Base-by-base conservation (phyloP, 2,113 vertebrate genomes). In the Girardinichthys multiradiatus region DNA sequence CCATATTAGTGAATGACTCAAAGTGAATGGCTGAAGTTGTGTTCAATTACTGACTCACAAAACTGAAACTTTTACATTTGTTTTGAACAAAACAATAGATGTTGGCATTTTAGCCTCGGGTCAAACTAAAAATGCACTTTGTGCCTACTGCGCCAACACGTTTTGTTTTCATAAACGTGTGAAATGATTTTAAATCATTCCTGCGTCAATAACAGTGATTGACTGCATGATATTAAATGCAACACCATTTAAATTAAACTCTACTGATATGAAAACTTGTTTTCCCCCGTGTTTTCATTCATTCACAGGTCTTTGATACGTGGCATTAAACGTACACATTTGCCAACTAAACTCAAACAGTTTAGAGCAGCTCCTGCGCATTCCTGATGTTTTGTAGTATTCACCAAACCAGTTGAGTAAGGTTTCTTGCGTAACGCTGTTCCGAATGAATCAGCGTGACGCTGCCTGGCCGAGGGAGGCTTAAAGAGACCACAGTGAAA, bases 401-500 rank as follows among this genome's bases (percentile, higher is more conserved):
- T 91, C 91, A 65, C 65, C 24, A 79, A 72, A 62, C 13, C 14
- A 45, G 80, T 65, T 94, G 70, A 92, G 93, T 39, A 28, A 2
- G 60, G 79, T 92, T 79, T 57, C 19, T 21, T 61, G 63, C 91
- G 92, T 81, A 86, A 69, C 70, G 31, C 59, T 27, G 77, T 62
- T 68, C 72, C 70, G 62, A 74, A 71, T 71, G 90, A 89, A 84
- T 68, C 68, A 70, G 72, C 39, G 74, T 91, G 88, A 93, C 92
- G 91, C 89, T 75, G 80, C 68, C 84, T 82, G 86, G 86, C 74
- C 28, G 81, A 82, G 77, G 81, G 81, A 87, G 72, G 93, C 93
- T 95, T 95, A 95, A 94, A 94, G 93, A 94, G 92, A 94, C 93
- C 92, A 90, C 94, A 86, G 91, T 87, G 42, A 82, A 87, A 89